These are phyloP conservation scores for Podabrus alpinus DNA, from an alignment of 2,888 invertebrate genomes.

Conservation along the genomic window DNA sequence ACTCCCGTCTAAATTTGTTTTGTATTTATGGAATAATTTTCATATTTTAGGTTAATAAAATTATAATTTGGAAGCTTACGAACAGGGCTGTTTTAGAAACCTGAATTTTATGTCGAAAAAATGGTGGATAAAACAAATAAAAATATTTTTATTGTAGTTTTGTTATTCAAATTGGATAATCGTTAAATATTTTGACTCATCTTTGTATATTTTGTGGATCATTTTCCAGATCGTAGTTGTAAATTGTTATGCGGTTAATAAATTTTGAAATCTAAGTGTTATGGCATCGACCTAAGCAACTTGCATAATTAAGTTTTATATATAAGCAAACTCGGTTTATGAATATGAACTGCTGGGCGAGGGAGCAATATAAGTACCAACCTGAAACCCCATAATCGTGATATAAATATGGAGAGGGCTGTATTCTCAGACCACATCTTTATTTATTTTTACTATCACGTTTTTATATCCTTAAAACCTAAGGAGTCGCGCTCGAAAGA, in stretches of 20 bases:
- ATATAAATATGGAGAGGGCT: slow-evolving; percentile 46
- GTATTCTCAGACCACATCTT: slow-evolving; percentile 24
- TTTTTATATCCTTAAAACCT: not conserved
- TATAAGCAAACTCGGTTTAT: slow-evolving; percentile 37
- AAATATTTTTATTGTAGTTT: not conserved
- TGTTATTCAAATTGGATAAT: not conserved
- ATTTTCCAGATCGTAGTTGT: not conserved
- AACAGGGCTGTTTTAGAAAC: not conserved
- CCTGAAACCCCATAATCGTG: slow-evolving; percentile 48
- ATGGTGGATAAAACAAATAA: not conserved
- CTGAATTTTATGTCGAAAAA: not conserved
- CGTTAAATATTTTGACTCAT: not conserved
- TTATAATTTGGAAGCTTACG: not conserved
- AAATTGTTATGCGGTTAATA: not conserved
- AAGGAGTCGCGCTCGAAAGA: slow-evolving; percentile 46
- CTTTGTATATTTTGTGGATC: not conserved
- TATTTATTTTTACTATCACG: slow-evolving; percentile 8
- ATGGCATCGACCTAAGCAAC: slow-evolving; percentile 23
- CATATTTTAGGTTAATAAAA: not conserved
- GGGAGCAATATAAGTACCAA: slow-evolving; percentile 46
- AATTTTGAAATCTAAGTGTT: slow-evolving; percentile 17
- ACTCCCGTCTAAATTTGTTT: not conserved
- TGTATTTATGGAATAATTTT: not conserved
- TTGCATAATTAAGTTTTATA: slow-evolving; percentile 38
- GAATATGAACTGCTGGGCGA: slow-evolving; percentile 37